Conservation (phyloP, 2,888 invertebrate genomes). For the Melieria picta region DNA sequence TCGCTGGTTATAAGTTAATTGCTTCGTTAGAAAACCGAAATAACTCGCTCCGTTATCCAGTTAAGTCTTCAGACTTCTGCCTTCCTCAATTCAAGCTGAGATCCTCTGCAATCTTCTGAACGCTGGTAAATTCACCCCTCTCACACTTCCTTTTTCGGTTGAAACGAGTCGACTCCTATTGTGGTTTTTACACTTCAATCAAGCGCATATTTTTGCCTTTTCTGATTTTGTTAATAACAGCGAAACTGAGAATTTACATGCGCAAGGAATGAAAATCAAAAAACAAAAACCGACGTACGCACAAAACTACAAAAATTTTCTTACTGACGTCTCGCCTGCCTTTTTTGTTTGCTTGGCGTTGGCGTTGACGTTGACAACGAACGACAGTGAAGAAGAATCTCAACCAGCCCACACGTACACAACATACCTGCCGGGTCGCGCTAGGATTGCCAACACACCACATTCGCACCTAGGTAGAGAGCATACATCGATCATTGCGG, state of each 20-base stretch:
- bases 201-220: constrained; percentile 1
- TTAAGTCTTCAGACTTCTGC: not conserved
- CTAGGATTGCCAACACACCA: too few relatives aligned
- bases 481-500: too few relatives aligned
- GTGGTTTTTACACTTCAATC: constrained; percentile 15
- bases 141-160: too few relatives aligned
- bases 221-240: constrained; percentile 10
- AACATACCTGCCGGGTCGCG: too few relatives aligned
- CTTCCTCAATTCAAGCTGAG: too few relatives aligned
- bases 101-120: too few relatives aligned
- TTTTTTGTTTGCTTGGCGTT: not conserved
- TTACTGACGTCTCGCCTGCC: constrained; percentile 20
- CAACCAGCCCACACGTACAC: too few relatives aligned
- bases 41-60: constrained; percentile 6
- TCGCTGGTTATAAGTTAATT: constrained; percentile 27
- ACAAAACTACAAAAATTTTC: constrained; percentile 19
- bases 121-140: too few relatives aligned
- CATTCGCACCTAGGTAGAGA: too few relatives aligned
- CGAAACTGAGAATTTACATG: constrained; percentile 24
- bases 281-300: not conserved
- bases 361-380: constrained; percentile 28
- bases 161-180: not conserved
- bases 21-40: constrained; percentile 1
- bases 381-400: not conserved
- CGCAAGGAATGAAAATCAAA: constrained; percentile 21